Percentiles rank a stretch among this genome's conserved stretches.
phyloP scores from a whole-genome alignment of 2,888 invertebrate genomes.

The Pseudococcus jackbeardsleyi region DNA sequence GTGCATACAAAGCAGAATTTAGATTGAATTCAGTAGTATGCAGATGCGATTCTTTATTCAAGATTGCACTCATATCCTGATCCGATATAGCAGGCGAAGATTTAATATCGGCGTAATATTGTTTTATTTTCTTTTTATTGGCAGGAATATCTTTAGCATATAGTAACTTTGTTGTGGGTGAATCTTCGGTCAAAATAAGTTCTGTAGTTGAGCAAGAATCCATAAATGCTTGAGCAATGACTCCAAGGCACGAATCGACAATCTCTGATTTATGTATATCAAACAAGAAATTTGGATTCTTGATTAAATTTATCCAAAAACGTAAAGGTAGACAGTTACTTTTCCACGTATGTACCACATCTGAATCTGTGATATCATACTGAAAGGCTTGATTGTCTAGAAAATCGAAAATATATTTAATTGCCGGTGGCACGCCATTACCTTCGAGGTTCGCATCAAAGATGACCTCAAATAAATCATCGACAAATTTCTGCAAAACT shows the following conservation, averaged over 20 bases:
- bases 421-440: slow-evolving; percentile 95
- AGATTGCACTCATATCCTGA: slow-evolving; percentile 99
- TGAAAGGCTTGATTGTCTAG: slow-evolving; percentile 97
- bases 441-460: slow-evolving; percentile 98
- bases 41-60: slow-evolving; percentile 95
- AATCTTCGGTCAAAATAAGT: slow-evolving; percentile 97
- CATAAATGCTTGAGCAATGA: slow-evolving; percentile 99
- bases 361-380: slow-evolving; percentile 95
- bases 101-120: slow-evolving; percentile 94
- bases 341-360: slow-evolving; percentile 99
- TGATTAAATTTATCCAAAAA: slow-evolving; percentile 99
- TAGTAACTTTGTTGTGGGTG: slow-evolving; percentile 97
- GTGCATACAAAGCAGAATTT: slow-evolving; percentile 95
- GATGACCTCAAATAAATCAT: slow-evolving; percentile 98
- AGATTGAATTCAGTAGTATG: slow-evolving; percentile 98
- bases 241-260: slow-evolving; percentile 98
- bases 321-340: slow-evolving; percentile 84
- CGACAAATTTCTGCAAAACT: slow-evolving; percentile 95
- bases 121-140: slow-evolving; percentile 99
- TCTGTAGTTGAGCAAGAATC: slow-evolving; percentile 99
- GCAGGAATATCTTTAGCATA: slow-evolving; percentile 99
- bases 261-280: slow-evolving; percentile 99
- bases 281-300: slow-evolving; percentile 99
- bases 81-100: slow-evolving; percentile 98
- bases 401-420: slow-evolving; percentile 99